These are phyloP conservation scores for Drosophila nannoptera DNA, from an alignment of 1,140 invertebrate species.

Conservation along the genomic window DNA sequence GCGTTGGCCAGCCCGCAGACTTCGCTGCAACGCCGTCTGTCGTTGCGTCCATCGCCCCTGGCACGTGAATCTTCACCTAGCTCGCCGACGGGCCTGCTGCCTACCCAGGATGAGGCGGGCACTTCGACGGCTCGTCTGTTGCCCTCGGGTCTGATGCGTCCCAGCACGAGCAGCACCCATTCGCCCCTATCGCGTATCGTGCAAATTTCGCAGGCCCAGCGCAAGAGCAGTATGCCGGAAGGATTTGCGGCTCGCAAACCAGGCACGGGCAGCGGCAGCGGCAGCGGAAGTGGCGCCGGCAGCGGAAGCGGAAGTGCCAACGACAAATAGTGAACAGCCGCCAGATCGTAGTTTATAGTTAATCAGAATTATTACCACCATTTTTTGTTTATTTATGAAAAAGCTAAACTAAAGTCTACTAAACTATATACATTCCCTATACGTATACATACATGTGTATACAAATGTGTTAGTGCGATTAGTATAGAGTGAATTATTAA, in stretches of 20 bases:
- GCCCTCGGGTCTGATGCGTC: conserved; percentile 47
- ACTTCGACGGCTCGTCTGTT: conserved; percentile 52
- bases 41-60: conserved; percentile 73
- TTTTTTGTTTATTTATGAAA: conserved; percentile 10
- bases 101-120: conserved; percentile 37
- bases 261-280: not conserved
- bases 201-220: conserved; percentile 75
- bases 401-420: too few species aligned
- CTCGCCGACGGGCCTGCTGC: conserved; percentile 28
- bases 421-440: conserved; percentile 10
- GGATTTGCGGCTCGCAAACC: conserved; percentile 33
- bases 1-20: conserved; percentile 46
- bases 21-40: conserved; percentile 71
- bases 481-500: too few species aligned
- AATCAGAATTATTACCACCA: conserved; percentile 25
- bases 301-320: not conserved
- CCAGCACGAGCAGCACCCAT: conserved; percentile 74
- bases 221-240: conserved; percentile 77
- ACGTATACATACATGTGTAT: conserved; percentile 1
- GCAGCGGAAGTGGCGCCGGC: conserved; percentile 6
- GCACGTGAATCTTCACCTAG: conserved; percentile 59
- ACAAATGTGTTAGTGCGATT: too few species aligned
- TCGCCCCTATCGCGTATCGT: conserved; percentile 75
- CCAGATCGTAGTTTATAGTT: conserved; percentile 30
- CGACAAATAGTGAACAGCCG: conserved; percentile 20